These are phyloP conservation scores for Eucriotettix oculatus DNA, from an alignment of 2,888 invertebrate species.

Conservation along the genomic window DNA sequence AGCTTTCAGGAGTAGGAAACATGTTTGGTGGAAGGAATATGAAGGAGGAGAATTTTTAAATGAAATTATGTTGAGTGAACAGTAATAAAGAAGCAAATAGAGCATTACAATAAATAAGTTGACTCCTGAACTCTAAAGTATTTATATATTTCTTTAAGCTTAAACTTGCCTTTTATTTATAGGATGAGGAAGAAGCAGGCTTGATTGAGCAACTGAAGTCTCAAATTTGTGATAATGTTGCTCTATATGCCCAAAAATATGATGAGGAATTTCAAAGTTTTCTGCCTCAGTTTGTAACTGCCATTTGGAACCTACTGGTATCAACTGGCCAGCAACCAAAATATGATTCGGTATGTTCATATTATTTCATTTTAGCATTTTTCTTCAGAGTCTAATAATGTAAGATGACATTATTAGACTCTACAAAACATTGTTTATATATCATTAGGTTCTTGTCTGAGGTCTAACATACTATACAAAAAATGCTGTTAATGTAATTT, in stretches of 20 bases:
- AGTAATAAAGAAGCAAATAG: too few species aligned
- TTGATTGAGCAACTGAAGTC: conserved; percentile 81
- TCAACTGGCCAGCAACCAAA: conserved; percentile 71
- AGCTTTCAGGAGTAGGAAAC: too few species aligned
- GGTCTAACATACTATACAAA: background rate
- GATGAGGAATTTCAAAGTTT: conserved; percentile 91
- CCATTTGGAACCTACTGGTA: conserved; percentile 82
- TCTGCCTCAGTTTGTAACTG: conserved; percentile 82
- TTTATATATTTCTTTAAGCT: background rate
- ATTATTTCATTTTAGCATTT: too few species aligned
- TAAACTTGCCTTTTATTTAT: conserved; percentile 11
- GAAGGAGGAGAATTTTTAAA: too few species aligned
- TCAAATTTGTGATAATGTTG: conserved; percentile 90
- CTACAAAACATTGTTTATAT: background rate
- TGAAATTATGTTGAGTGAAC: too few species aligned
- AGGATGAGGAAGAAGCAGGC: conserved; percentile 76
- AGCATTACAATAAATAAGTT: too few species aligned
- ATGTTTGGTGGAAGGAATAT: too few species aligned
- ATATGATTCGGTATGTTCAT: conserved; percentile 58
- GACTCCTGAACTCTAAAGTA: too few species aligned
- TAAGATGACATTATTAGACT: background rate
- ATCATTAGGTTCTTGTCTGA: background rate
- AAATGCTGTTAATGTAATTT: conserved; percentile 3
- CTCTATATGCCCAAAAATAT: conserved; percentile 91
- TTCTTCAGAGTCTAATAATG: too few species aligned